Percentiles rank a stretch among this genome's conserved stretches.
phyloP scores from a whole-genome alignment of 2,888 invertebrate species.

The Eristalis intricaria region DNA sequence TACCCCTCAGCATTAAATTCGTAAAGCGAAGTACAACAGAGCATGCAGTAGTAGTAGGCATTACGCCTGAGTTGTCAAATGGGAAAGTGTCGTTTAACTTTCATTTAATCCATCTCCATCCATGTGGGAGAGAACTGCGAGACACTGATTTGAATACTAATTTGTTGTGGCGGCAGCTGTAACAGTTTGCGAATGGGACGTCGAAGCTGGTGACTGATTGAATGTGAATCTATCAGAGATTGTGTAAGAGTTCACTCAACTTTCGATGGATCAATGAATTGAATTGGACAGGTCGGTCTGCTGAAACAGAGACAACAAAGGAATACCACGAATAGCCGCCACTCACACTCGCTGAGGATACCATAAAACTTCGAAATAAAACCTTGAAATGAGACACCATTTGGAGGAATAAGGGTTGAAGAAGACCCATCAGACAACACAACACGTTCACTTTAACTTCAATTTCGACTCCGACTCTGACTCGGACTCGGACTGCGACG shows the following conservation, averaged over 20 bases:
- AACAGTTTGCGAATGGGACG: conserved; percentile 28
- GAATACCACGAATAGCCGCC: conserved; percentile 15
- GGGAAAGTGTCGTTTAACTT: conserved; percentile 70
- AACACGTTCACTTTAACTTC: not conserved
- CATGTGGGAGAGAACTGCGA: conserved; percentile 1
- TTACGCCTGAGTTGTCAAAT: conserved; percentile 68
- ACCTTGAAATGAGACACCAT: conserved; percentile 29
- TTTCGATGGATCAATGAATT: not conserved
- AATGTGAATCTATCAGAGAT: not conserved
- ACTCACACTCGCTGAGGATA: conserved; percentile 6
- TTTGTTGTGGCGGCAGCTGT: conserved; percentile 10
- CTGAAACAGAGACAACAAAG: not conserved
- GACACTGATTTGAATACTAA: conserved; percentile 15
- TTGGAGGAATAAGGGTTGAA: conserved; percentile 33
- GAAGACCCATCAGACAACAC: not conserved
- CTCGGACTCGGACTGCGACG: conserved; percentile 18
- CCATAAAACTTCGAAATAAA: conserved; percentile 56
- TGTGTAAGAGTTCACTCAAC: not conserved
- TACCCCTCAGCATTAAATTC: not conserved
- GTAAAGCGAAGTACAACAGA: not conserved
- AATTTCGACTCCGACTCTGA: not conserved
- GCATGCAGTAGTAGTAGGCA: conserved; percentile 5
- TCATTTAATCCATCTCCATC: conserved; percentile 58
- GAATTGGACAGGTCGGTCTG: not conserved
- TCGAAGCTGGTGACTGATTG: not conserved